These are phyloP conservation scores for Crocuta crocuta DNA, from an alignment of 2,113 vertebrate genomes.

Conservation along the genomic window DNA sequence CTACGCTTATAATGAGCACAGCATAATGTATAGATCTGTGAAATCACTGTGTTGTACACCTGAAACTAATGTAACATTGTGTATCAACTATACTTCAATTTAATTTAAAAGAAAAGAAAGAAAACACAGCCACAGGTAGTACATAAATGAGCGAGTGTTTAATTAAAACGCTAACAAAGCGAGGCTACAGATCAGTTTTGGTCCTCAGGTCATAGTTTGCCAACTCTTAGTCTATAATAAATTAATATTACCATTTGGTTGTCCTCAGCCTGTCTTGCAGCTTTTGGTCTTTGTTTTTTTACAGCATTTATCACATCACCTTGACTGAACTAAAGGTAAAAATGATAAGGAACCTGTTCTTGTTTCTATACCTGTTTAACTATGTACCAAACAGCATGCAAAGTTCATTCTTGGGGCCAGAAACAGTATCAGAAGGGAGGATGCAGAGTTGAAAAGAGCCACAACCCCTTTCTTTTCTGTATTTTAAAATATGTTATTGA, in stretches of 20 bases:
- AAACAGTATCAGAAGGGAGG: neutral
- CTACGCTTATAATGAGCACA: neutral
- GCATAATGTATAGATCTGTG: neutral
- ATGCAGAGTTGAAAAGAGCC: neutral
- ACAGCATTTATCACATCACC: neutral
- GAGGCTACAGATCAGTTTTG: neutral
- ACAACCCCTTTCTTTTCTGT: neutral
- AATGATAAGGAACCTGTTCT: neutral
- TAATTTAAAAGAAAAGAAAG: neutral
- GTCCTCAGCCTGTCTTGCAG: neutral
- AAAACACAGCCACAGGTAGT: neutral
- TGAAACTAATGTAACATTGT: neutral
- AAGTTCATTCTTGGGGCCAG: neutral
- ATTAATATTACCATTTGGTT: neutral
- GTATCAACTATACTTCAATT: neutral
- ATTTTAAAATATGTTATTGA: neutral
- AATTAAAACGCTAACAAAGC: neutral
- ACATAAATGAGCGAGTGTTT: neutral
- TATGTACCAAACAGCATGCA: neutral
- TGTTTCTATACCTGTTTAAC: neutral
- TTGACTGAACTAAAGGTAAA: neutral
- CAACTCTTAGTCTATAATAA: neutral
- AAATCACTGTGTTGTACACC: neutral
- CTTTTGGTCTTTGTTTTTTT: slow-evolving; percentile 17
- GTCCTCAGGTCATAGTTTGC: neutral